Evolutionary conservation across 2,113 vertebrate genomes (phyloP), one percentile per base, ranked within the genome.

Genomic region (Neogobius melanostomus): DNA sequence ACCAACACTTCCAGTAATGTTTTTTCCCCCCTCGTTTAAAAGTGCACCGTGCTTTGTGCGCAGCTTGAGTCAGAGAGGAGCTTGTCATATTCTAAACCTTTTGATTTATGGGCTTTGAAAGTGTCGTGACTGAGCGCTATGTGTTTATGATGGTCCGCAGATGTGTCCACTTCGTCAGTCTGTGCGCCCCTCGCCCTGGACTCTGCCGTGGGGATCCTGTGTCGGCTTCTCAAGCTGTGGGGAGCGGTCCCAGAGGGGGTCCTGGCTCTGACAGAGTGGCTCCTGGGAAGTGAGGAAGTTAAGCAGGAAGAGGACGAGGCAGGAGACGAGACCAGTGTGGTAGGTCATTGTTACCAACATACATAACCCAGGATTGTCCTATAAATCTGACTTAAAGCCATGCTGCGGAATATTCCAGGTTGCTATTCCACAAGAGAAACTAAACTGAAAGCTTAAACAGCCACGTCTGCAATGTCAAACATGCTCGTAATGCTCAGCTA

Each of bases 161-260:
- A 91, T 51, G 89, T 89, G 76, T 78, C 87, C 2, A 90, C 90
- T 9, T 87, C 86, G 78, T 77, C 93, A 0, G 90, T 96, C 68
- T 95, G 93, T 77, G 95, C 96, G 61, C 90, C 95, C 0, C 83
- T 95, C 48, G 95, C 96, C 12, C 82, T 98, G 90, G 92, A 94
- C 62, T 81, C 93, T 50, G 94, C 94, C 0, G 74, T 95, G 69
- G 88, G 76, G 47, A 85, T 91, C 6, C 72, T 99, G 75, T 97
- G 97, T 85, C 92, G 88, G 75, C 91, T 95, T 79, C 93, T 98
- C 0, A 89, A 81, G 85, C 65, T 28, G 12, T 97, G 96, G 96
- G 83, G 86, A 2, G 82, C 93, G 77, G 74, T 91, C n/a, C 59
- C 1, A 0, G 54, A 86, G 0, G 95, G 94, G 1, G 64, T 94